Base-by-base conservation (phyloP, 1,140 invertebrate species). In the Cecropterus lyciades region DNA sequence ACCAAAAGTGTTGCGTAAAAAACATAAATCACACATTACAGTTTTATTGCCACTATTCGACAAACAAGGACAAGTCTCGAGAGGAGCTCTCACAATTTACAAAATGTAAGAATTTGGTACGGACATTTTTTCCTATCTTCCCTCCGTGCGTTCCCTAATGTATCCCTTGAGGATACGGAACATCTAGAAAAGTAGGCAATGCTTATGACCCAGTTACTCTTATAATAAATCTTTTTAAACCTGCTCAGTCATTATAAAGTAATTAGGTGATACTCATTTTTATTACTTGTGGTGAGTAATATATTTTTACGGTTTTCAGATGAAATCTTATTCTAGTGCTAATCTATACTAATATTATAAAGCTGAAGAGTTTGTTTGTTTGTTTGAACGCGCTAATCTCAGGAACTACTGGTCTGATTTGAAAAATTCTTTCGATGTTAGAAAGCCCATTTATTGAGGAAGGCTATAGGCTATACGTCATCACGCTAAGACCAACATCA, bases 171-270 rank as follows among this genome's bases (percentile, higher is more conserved):
- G 57, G 10, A 15, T n/a, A n/a, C 10, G 14, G 45, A 49, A 60
- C 14, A 13, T 60, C 57, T 60, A 60, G 45, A 60, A 60, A 60
- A 60, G 45, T 60, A 60, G 43, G 57, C 45, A 49, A 27, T 49
- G 57, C 24, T 48, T 60, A 60, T 60, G 45, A 37, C 57, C 57
- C 45, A 37, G 43, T 48, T 48, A 60, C 57, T 37, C 11, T 2
- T 13, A 16, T 48, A 60, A 33, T 60, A 33, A 30, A 60, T 60
- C 56, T 48, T 48, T 20, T 24, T n/a, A 33, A 56, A 56, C 20
- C n/a, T 56, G 7, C 7, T 40, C 11, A 56, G 40, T 20, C 33
- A 56, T 40, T 56, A 43, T 13, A 40, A 20, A 52, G 49, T 52
- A 52, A 52, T 52, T 51, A 51, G 20, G 1, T 49, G 46, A 24